Evolutionary conservation across 2,888 invertebrate genomes (phyloP), one percentile per base, ranked within the genome.

Genomic region (Resseliella maxima): DNA sequence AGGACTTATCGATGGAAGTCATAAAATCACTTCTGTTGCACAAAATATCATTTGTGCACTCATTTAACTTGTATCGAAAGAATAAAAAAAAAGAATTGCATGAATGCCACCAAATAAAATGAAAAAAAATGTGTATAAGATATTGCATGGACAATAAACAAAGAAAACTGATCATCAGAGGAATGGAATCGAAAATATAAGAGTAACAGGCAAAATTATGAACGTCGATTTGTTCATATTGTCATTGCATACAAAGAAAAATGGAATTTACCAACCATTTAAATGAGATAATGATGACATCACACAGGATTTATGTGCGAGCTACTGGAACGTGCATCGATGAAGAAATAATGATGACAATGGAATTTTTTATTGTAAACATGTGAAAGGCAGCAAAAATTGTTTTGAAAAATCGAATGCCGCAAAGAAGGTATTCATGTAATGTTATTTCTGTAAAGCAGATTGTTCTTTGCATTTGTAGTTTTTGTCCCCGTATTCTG

Each of bases 211-310:
- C 2, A 27, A 31, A 6, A 72, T 31, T 72, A 31, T 72, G 72
- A 18, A 72, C 0, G 72, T 72, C 27, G 72, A 72, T 72, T 72
- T 72, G 72, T 72, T 72, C 31, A 72, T 72, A 72, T 35, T 72
- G 31, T 35, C 72, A 72, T 31, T 31, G 72, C 31, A 72, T 72
- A 72, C 72, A 72, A 72, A 12, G 72, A 72, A 38, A 83, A 83
- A 83, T 83, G 83, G 83, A 83, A 83, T 83, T 83, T 83, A 83
- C 83, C 38, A 41, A 83, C 83, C 83, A 24, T 83, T 83, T 41
- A 83, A 83, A 83, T 83, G 83, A 41, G 83, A 83, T 83, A 83
- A 83, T 83, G 41, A 83, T 83, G 83, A 83, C 83, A 83, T 83
- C 41, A 83, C 5, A 24, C 5, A 83, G 81, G 41, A 83, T 72